phyloP scores from a whole-genome alignment of 2,113 vertebrate species.

The Antechinus flavipes region DNA sequence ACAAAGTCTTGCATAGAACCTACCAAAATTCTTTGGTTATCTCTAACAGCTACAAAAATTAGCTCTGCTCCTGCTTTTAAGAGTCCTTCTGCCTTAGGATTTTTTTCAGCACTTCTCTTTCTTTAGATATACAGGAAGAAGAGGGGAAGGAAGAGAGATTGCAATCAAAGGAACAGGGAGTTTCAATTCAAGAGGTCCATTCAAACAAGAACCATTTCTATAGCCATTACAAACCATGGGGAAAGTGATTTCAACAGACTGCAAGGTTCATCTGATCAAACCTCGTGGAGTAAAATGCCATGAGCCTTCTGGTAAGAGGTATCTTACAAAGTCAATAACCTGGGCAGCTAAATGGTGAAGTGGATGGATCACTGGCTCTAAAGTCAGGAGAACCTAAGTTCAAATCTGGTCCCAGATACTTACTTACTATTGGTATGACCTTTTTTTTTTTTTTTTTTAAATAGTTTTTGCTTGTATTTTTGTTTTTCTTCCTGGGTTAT shows the following conservation, averaged over 20 bases:
- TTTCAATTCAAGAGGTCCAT: not conserved
- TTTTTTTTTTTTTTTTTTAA: no score
- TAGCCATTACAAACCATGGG: not conserved
- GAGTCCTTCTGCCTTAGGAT: not conserved
- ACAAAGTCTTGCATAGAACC: not conserved
- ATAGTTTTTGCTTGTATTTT: no score
- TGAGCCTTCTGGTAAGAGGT: not conserved
- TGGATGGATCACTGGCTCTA: no score
- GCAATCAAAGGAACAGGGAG: not conserved
- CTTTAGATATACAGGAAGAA: not conserved
- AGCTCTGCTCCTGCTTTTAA: not conserved
- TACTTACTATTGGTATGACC: no score
- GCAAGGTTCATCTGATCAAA: not conserved
- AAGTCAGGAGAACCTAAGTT: no score
- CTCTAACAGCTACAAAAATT: not conserved
- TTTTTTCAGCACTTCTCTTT: not conserved
- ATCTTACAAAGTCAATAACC: not conserved
- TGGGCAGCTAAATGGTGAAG: no score
- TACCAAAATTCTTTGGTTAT: not conserved
- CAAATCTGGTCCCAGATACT: no score
- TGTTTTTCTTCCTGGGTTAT: no score
- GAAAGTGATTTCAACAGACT: not conserved
- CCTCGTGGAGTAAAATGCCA: not conserved
- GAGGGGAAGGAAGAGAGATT: not conserved
- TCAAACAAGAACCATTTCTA: not conserved